A percentile compares a stretch with the other conserved stretches of the same genome.
phyloP scores from a whole-genome alignment of 2,888 invertebrate genomes.

The Zelleria hepariella region DNA sequence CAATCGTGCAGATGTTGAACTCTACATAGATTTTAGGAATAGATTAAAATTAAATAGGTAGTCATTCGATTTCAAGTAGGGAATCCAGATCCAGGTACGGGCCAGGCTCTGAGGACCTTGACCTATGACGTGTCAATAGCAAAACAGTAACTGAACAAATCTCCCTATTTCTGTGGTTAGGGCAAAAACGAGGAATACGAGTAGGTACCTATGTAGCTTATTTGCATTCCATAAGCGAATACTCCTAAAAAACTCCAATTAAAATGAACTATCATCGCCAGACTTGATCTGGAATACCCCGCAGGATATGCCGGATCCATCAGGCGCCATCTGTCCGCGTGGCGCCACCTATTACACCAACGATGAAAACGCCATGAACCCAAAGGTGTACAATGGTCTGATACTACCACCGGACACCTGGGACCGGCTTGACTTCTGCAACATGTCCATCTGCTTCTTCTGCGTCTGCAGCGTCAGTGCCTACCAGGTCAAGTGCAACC shows the following conservation, averaged over 20 bases:
- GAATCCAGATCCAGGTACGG: too few species aligned
- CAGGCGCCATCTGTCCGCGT: constrained; percentile 35
- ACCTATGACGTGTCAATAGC: too few species aligned
- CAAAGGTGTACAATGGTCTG: constrained; percentile 22
- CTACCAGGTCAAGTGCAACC: constrained; percentile 27
- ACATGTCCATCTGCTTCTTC: constrained; percentile 33
- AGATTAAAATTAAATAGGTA: too few species aligned
- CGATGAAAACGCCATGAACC: constrained; percentile 33
- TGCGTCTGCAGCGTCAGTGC: constrained; percentile 45
- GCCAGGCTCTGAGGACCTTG: too few species aligned
- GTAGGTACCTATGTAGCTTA: too few species aligned
- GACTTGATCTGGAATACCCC: constrained; percentile 54
- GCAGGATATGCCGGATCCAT: constrained; percentile 51
- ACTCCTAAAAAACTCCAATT: not conserved
- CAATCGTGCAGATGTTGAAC: not conserved
- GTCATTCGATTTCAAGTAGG: too few species aligned
- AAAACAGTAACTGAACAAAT: too few species aligned
- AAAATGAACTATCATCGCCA: constrained; percentile 18
- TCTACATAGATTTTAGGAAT: too few species aligned
- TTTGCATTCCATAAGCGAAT: too few species aligned
- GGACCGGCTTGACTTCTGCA: constrained; percentile 34
- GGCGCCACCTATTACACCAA: constrained; percentile 51
- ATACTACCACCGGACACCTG: constrained; percentile 29
- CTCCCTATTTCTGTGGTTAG: too few species aligned
- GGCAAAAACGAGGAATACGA: too few species aligned